Evolutionary conservation across 2,797 vertebrate species (phyloP), one percentile per base, ranked within the genome.

Genomic region (Centropyge bicolor): DNA sequence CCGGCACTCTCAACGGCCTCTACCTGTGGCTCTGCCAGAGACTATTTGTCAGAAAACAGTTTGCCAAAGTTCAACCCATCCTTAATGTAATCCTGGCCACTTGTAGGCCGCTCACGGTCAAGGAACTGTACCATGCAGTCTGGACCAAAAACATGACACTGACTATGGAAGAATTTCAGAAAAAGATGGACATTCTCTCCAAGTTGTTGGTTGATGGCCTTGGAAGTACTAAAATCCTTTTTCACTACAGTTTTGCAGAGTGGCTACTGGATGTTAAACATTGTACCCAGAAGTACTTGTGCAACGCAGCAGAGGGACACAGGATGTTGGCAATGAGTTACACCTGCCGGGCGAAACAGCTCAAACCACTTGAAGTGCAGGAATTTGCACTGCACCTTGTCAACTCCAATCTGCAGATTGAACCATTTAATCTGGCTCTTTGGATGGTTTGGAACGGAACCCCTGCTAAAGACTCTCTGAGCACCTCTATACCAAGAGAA

Each of bases 361-460:
- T 99, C 57, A 96, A 97, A 2, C 97, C 98, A 0, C 80, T 96
- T 17, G 97, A 98, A 92, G 97, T 98, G 83, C 98, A 99, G 78
- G 98, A 99, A 91, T 99, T 99, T 91, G 98, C 98, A 0, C 92
- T 97, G 86, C 98, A 99, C 88, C 95, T 99, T 12, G 96, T 99
- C 81, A 97, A 96, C 85, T 99, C 98, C 35, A 99, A 97, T 87
- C 89, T 99, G 27, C 97, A 99, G 81, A 89, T 99, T 41, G 97
- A 98, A 86, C 96, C 97, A 12, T 97, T 95, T 41, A 96, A 98
- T 84, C 91, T 99, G 76, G 98, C 98, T 65, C 96, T 99, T 55
- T 99, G 98, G 98, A 98, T 99, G 98, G 96, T 99, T 65, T 99
- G 98, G 98, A 99, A 98, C 12, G 97, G 98, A 68, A 98, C 98